Conservation (phyloP, 2,888 invertebrate species). For the Meiosimyza platycephala region DNA sequence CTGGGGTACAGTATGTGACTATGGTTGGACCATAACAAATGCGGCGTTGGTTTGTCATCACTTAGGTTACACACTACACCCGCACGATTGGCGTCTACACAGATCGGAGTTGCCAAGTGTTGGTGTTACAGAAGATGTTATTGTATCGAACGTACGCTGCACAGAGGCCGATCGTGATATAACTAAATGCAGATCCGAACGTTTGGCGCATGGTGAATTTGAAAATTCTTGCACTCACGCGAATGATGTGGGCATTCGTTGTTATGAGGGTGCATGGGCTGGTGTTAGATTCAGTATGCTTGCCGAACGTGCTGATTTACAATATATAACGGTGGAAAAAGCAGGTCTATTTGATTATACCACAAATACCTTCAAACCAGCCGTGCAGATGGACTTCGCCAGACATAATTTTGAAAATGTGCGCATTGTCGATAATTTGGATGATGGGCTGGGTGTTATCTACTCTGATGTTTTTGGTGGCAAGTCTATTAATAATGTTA, state of each 20-base stretch:
- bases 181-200: constrained; percentile 86
- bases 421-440: constrained; percentile 84
- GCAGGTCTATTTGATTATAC: constrained; percentile 95
- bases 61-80: constrained; percentile 91
- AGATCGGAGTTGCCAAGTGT: constrained; percentile 84
- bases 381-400: constrained; percentile 88
- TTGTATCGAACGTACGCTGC: constrained; percentile 90
- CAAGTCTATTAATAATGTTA: constrained; percentile 82
- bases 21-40: constrained; percentile 92
- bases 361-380: constrained; percentile 87
- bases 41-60: constrained; percentile 96
- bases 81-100: constrained; percentile 89
- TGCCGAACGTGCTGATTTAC: constrained; percentile 87
- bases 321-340: constrained; percentile 88
- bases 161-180: constrained; percentile 91
- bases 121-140: constrained; percentile 80
- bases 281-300: constrained; percentile 91
- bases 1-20: constrained; percentile 98
- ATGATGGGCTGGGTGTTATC: constrained; percentile 92
- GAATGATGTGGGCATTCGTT: constrained; percentile 88
- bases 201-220: constrained; percentile 73
- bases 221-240: constrained; percentile 90
- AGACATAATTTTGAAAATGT: constrained; percentile 85
- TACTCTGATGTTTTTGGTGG: constrained; percentile 94
- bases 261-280: constrained; percentile 94